Percentiles rank a stretch among this genome's conserved stretches.
These are phyloP conservation scores for Terrapene triunguis DNA, from an alignment of 2,113 vertebrate species.

Conservation along the genomic window DNA sequence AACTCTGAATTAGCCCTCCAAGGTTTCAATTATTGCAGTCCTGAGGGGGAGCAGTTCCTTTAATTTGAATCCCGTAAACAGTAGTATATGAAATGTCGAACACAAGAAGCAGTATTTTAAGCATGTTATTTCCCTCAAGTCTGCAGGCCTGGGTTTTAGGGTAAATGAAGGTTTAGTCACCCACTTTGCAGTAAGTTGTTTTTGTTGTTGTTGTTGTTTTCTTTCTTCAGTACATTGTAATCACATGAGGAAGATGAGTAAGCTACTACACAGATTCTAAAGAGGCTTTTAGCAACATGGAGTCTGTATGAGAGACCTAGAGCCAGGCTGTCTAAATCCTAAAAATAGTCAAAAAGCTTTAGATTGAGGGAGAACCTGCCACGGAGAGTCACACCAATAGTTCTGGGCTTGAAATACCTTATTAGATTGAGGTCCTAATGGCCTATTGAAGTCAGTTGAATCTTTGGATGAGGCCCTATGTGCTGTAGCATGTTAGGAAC, in stretches of 20 bases:
- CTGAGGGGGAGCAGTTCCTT: neutral
- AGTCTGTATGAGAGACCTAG: neutral
- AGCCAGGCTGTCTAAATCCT: neutral
- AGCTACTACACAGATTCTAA: neutral
- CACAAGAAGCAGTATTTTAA: neutral
- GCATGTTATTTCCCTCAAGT: neutral
- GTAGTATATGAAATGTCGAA: neutral
- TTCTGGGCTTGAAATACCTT: neutral
- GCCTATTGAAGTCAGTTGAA: neutral
- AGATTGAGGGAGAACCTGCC: neutral
- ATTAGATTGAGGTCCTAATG: neutral
- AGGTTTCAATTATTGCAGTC: neutral
- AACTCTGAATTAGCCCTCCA: neutral
- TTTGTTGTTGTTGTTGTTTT: too few species aligned
- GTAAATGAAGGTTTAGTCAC: neutral
- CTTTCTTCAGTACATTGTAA: neutral
- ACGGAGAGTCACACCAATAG: neutral
- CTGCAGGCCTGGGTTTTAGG: neutral
- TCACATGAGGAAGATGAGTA: neutral
- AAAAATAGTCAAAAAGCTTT: neutral
- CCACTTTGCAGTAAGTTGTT: neutral
- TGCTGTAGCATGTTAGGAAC: neutral
- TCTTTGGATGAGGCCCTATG: neutral
- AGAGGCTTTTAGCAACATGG: neutral
- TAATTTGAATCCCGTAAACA: neutral